Evolutionary conservation across 2,113 vertebrate species (phyloP), one percentile per base, ranked within the genome.

Genomic region (Cyprinodon brontotheroides): DNA sequence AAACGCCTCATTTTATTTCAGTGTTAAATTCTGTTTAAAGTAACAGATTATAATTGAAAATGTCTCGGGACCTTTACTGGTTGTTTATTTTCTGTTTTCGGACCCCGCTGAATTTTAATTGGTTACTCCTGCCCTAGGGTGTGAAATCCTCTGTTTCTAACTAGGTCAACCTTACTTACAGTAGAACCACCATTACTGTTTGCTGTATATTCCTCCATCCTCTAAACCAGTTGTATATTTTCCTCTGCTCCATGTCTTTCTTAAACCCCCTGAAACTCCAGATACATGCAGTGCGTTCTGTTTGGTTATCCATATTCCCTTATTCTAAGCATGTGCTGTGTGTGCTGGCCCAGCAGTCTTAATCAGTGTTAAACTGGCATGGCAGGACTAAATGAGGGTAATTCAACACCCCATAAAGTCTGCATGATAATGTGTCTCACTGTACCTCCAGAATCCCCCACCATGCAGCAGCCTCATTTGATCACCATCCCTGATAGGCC

Each of bases 81-180:
- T 29, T 29, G 29, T 29, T 29, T 29, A 29, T 29, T 29, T 29
- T 29, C 29, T 29, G 29, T 29, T 1, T 29, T 29, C 1, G 29
- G 29, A 29, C 29, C 29, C 29, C 29, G 29, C 29, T 29, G 29
- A 29, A 29, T 29, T 29, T 29, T 29, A 29, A 29, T 29, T 29
- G 29, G 29, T 29, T 29, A 29, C 29, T 29, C 29, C 29, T 29
- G 29, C 29, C 29, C 15, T 8, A 53, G 50, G 17, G 86, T 84
- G 87, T 89, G 85, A 80, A 85, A 87, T 87, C 86, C 77, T 77
- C 74, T 68, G n/a, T 88, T 90, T 87, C 82, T 89, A 91, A 90
- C 88, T 93, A 90, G 92, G 91, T 92, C 91, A 92, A 81, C 78
- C 70, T 86, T 75, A 74, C 84, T 87, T 78, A 85, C 85, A 84